Evolutionary conservation across 1,140 invertebrate genomes (phyloP), one percentile per base, ranked within the genome.

Genomic region (Drosophila ercepeae): DNA sequence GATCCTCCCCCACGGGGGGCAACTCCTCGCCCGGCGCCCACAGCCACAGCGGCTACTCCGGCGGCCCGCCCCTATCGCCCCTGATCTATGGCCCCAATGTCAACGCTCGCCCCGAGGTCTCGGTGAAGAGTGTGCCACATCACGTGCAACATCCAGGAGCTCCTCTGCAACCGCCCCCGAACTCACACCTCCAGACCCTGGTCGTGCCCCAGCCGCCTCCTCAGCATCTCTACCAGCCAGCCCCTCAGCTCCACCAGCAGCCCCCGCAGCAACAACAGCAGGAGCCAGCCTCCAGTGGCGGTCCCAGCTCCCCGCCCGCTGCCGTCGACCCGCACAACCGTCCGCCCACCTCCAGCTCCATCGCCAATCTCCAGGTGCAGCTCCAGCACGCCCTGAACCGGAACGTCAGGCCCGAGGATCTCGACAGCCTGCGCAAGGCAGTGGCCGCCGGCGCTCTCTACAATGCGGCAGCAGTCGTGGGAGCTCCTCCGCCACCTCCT

Each of bases 381-480:
- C 49, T 90, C 3, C 82, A 90, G 25, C 81, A 90, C 50, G 86
- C 89, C 0, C 55, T 91, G 0, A 88, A 90, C 49, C 64, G 89
- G 3, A 86, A 84, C 54, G 89, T 90, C 0, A 51, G 82, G 0
- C 76, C 73, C 25, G 86, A 91, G 65, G 89, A 90, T 70, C 25
- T 91, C 46, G 89, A 90, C 32, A 89, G 90, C 13, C 48, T 91
- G 25, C 82, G 89, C 9, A 90, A 89, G 34, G 89, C 75, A 2
- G 89, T 91, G 4, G 89, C 84, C 5, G 89, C 65, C 6, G 89
- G 78, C 0, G 82, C 88, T 0, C 72, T 84, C 0, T 76, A 79
- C 29, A 84, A 78, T 45, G 83, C 61, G 0, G 48, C 59, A 0
- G 48, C 60, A n/a, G 57, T 54, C n/a, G 78, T 74, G 3, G 67